Conservation (phyloP, 2,113 vertebrate species). For the Brachyhypopomus occidentalis region DNA sequence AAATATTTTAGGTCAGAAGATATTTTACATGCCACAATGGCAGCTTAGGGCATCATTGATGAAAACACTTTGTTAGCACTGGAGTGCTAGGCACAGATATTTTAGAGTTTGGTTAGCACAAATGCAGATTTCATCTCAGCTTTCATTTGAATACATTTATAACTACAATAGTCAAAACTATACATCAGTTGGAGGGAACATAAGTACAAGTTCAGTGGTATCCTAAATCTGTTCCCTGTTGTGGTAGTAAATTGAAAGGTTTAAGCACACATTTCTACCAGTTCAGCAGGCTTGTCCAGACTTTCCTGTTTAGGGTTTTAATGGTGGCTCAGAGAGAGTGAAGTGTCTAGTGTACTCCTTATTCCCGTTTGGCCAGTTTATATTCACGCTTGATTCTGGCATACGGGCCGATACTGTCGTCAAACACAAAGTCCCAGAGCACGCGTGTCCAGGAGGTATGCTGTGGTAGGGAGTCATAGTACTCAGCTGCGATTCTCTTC, state of each 20-base stretch:
- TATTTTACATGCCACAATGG: slow-evolving; percentile 1
- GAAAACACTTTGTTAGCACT: slow-evolving; percentile 40
- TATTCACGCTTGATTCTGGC: slow-evolving; percentile 88
- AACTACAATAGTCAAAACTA: slow-evolving; percentile 10
- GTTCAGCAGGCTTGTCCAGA: slow-evolving; percentile 34
- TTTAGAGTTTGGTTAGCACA: neutral
- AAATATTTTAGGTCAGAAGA: slow-evolving; percentile 19
- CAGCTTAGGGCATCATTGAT: slow-evolving; percentile 39
- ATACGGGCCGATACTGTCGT: slow-evolving; percentile 88
- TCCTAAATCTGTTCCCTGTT: neutral
- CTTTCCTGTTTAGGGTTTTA: slow-evolving; percentile 47
- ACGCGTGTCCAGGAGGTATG: slow-evolving; percentile 92
- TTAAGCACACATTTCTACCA: slow-evolving; percentile 12
- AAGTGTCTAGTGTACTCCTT: slow-evolving; percentile 21
- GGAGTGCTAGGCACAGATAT: neutral
- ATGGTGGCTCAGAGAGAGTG: slow-evolving; percentile 22
- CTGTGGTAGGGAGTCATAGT: slow-evolving; percentile 89
- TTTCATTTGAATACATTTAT: neutral
- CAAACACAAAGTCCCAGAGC: slow-evolving; percentile 94
- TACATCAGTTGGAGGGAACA: neutral
- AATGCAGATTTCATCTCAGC: slow-evolving; percentile 51
- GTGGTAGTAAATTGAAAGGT: neutral
- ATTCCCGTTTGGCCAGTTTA: slow-evolving; percentile 75
- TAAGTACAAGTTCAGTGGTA: neutral
- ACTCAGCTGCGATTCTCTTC: slow-evolving; percentile 92